These are phyloP conservation scores for Papilio polytes DNA, from an alignment of 1,140 invertebrate genomes.

Conservation along the genomic window DNA sequence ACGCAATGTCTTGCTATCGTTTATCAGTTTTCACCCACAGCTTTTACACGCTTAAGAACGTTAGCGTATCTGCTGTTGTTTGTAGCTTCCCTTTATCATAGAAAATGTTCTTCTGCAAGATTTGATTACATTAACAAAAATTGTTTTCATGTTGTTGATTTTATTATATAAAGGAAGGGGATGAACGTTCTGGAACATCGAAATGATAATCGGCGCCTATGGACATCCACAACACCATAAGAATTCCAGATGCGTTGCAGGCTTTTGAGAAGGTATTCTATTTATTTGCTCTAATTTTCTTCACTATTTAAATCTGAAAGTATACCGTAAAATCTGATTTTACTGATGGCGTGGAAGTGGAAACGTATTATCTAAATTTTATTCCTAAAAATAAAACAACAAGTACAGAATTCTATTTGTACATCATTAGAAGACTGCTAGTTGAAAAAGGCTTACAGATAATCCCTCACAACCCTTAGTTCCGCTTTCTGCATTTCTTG, in stretches of 20 bases:
- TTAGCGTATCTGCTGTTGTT: neutral
- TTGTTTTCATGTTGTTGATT: neutral
- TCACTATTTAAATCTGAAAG: no score
- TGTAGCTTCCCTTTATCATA: conserved; percentile 5
- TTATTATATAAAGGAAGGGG: no score
- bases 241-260: no score
- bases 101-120: neutral
- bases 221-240: no score
- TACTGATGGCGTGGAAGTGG: no score
- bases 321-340: no score
- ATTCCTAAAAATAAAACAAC: conserved; percentile 34
- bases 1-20: conserved; percentile 55
- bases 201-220: no score
- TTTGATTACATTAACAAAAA: neutral
- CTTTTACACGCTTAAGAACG: conserved; percentile 27
- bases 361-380: no score
- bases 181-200: no score
- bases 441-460: conserved; percentile 1
- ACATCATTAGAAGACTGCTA: neutral
- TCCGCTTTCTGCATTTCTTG: conserved; percentile 47
- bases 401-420: conserved; percentile 6
- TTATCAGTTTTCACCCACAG: conserved; percentile 69
- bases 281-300: no score
- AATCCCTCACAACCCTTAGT: conserved; percentile 49
- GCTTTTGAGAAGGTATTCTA: no score